Base-by-base conservation (phyloP, 2,888 invertebrate species). In the Linhomoeus sp. region DNA sequence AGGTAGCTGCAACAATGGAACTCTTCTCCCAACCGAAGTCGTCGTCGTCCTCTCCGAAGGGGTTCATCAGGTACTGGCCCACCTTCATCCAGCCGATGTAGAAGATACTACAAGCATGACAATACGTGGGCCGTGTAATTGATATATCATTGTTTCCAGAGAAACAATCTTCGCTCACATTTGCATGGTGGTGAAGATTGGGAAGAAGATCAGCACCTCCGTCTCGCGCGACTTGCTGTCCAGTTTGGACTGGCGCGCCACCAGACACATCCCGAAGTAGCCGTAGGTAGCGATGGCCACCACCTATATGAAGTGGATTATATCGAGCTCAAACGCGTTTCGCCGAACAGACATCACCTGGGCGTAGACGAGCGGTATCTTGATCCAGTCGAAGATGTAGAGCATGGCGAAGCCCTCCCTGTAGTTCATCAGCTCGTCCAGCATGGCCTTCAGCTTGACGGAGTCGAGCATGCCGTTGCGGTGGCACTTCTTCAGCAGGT, bases 1-100 rank as follows among this genome's bases (percentile, higher is more conserved):
- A n/a, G n/a, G n/a, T n/a, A n/a, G n/a, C n/a, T n/a, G n/a, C n/a
- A n/a, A n/a, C n/a, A n/a, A n/a, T n/a, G n/a, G n/a, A n/a, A n/a
- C n/a, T n/a, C n/a, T n/a, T n/a, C n/a, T n/a, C n/a, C n/a, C n/a
- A n/a, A n/a, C n/a, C n/a, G n/a, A n/a, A n/a, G n/a, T n/a, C n/a
- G n/a, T n/a, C n/a, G n/a, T n/a, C n/a, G n/a, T n/a, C n/a, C n/a
- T n/a, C n/a, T n/a, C n/a, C 40, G 17, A 40, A 40, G 5, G 40
- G 40, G 20, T 40, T 20, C 40, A 40, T 40, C 40, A 40, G 23
- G 23, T 40, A 40, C 23, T 40, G 40, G 15, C 40, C 40, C 22
- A 40, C 70, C 61, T 70, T 70, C 25, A 70, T 58, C 70, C 70
- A 70, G 29, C 70, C 70, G 60, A 71, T 65, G 55, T 71, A 70